Base-by-base conservation (phyloP, 1,140 invertebrate genomes). In the Drosophila sproati region DNA sequence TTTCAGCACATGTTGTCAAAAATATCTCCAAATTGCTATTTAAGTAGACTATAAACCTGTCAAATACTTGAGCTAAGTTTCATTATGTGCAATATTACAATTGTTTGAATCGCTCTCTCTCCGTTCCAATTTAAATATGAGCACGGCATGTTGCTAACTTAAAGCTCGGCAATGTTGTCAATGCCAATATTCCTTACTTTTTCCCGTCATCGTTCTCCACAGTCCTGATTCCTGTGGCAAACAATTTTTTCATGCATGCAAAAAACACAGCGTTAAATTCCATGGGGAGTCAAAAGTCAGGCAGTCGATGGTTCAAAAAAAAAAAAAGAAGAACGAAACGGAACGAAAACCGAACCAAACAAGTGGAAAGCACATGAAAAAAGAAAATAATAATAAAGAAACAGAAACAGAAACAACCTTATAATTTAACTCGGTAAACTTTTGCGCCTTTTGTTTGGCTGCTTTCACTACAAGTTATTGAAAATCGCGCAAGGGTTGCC, bases 351-450 rank as follows among this genome's bases (percentile, higher is more conserved):
- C 29, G 47, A 60, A 52, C 34, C 31, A 61, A 39, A 20, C 60
- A 51, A 45, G 50, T 35, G n/a, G 32, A 47, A 28, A 48, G 39
- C 8, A 57, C 54, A 55, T 52, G 39, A 52, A 28, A 66, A 60
- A 41, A 51, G 5, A 35, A 57, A 34, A 28, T 20, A 66, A 73
- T 34, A 62, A 43, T 47, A 67, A 59, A 78, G 63, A 51, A 45
- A 55, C 8, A 47, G 52, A 70, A 51, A 56, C 55, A 39, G 71
- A 74, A 69, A 88, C 83, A 88, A 87, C 77, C 73, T 87, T 85
- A 88, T 88, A 88, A 88, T 88, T 88, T 88, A 88, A 88, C 80
- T 89, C 85, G 77, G 77, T 83, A 88, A 88, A 88, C 69, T 89
- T 88, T 89, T 78, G 85, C 85, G 83, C 83, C 83, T 88, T 87